A percentile compares a stretch with the other conserved stretches of the same genome.
Evolutionary conservation across 2,888 invertebrate species (phyloP).

Genomic region (Villa cingulata): DNA sequence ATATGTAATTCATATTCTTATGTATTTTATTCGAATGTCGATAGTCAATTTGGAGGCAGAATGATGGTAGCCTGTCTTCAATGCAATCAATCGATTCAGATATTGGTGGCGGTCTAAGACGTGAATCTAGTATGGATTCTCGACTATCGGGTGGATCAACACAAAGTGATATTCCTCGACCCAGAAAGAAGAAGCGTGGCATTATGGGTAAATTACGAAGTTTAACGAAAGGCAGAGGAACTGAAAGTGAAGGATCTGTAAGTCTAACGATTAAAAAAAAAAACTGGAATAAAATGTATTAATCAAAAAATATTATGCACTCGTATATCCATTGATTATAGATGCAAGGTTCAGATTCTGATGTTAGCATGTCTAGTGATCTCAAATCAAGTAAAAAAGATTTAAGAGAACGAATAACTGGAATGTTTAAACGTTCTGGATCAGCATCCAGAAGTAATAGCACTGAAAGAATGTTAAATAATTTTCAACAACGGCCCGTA

Average conservation of each 20-base stretch:
- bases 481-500: slow-evolving; percentile 40
- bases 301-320: too few species aligned
- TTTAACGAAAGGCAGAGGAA: slow-evolving; percentile 61
- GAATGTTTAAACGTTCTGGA: slow-evolving; percentile 61
- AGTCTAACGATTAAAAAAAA: slow-evolving; percentile 7
- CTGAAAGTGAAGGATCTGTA: slow-evolving; percentile 37
- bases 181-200: slow-evolving; percentile 62
- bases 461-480: slow-evolving; percentile 24
- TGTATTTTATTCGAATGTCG: background rate
- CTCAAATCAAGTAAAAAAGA: slow-evolving; percentile 54
- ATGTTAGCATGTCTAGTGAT: slow-evolving; percentile 51
- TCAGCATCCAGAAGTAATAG: slow-evolving; percentile 55
- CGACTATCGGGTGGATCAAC: slow-evolving; percentile 73
- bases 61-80: slow-evolving; percentile 72
- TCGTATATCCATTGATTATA: too few species aligned
- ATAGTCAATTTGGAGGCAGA: slow-evolving; percentile 68
- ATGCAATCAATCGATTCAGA: slow-evolving; percentile 64
- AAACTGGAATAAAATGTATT: too few species aligned
- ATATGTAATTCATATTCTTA: slow-evolving; percentile 10
- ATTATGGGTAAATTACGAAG: slow-evolving; percentile 74
- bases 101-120: slow-evolving; percentile 47
- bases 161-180: slow-evolving; percentile 62
- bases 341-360: slow-evolving; percentile 57
- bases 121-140: slow-evolving; percentile 69
- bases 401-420: slow-evolving; percentile 64